These are phyloP conservation scores for Pimpla rufipes DNA, from an alignment of 2,888 invertebrate genomes.

Conservation along the genomic window DNA sequence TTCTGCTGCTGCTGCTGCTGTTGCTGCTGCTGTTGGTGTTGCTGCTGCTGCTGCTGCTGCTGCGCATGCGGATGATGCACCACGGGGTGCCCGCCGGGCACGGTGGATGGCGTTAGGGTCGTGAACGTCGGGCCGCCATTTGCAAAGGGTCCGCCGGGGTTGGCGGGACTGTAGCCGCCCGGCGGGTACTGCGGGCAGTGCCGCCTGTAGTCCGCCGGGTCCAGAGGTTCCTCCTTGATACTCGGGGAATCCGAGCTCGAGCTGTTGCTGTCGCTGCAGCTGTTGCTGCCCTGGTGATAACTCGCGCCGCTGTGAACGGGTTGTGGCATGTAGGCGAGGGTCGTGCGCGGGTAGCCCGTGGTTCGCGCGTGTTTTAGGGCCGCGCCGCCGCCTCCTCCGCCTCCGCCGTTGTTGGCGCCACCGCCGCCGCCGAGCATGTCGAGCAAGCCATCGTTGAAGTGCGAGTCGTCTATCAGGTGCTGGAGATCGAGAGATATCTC, in stretches of 20 bases:
- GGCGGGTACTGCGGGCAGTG: constrained; percentile 86
- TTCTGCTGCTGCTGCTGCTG: constrained; percentile 77
- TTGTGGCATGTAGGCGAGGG: constrained; percentile 96
- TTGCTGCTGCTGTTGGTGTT: constrained; percentile 76
- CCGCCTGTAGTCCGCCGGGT: constrained; percentile 91
- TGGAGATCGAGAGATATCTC: constrained; percentile 97
- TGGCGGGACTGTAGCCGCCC: constrained; percentile 84
- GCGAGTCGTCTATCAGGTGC: constrained; percentile 95
- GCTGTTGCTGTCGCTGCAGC: constrained; percentile 87
- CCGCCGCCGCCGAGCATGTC: constrained; percentile 90
- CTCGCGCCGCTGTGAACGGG: constrained; percentile 93
- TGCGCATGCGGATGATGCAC: no score
- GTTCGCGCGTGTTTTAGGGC: constrained; percentile 84
- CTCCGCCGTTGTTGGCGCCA: no score
- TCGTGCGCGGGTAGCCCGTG: constrained; percentile 88
- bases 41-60: constrained; percentile 72
- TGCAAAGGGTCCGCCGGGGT: constrained; percentile 84
- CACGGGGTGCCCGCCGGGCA: constrained; percentile 78
- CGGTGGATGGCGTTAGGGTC: constrained; percentile 87
- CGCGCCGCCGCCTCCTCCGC: constrained; percentile 81
- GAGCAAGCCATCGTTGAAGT: constrained; percentile 95
- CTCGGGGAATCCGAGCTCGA: constrained; percentile 91
- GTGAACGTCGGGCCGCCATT: constrained; percentile 86
- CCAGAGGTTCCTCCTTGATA: constrained; percentile 95
- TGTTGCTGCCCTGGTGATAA: constrained; percentile 87